Conservation (phyloP, 2,797 vertebrate species). For the Fistularia tabacaria region DNA sequence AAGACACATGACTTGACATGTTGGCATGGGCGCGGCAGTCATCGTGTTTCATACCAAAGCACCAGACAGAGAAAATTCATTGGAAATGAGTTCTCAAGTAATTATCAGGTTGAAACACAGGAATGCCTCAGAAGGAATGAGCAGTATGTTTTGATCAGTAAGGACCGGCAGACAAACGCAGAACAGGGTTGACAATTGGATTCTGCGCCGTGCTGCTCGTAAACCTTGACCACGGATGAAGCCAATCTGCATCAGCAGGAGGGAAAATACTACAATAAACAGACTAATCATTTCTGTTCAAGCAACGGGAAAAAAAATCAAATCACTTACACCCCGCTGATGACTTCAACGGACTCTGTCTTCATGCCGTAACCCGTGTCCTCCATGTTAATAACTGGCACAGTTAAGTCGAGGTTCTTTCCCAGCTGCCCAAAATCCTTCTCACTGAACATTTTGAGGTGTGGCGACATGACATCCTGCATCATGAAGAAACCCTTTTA, state of each 20-base stretch:
- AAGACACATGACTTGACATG: slow-evolving; percentile 49
- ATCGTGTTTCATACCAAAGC: slow-evolving; percentile 12
- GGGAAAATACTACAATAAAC: no score
- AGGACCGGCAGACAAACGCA: no score
- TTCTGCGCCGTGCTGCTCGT: no score
- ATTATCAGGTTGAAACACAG: not conserved
- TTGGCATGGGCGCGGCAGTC: slow-evolving; percentile 37
- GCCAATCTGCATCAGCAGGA: no score
- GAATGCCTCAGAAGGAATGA: slow-evolving; percentile 2
- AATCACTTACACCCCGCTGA: slow-evolving; percentile 87
- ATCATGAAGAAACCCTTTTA: slow-evolving; percentile 5
- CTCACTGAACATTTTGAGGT: slow-evolving; percentile 88
- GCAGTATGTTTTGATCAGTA: not conserved
- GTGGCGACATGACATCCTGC: slow-evolving; percentile 85
- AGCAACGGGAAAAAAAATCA: not conserved
- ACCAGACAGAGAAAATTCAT: not conserved
- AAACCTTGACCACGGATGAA: no score
- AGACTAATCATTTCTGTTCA: not conserved
- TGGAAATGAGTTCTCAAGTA: not conserved
- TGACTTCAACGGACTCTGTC: slow-evolving; percentile 86
- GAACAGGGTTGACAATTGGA: no score
- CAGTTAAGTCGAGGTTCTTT: slow-evolving; percentile 79
- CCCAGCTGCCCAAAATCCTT: slow-evolving; percentile 81
- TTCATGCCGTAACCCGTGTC: slow-evolving; percentile 82
- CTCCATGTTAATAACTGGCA: slow-evolving; percentile 82